Conservation (phyloP, 2,113 vertebrate species). For the Planiliza haematocheilus region DNA sequence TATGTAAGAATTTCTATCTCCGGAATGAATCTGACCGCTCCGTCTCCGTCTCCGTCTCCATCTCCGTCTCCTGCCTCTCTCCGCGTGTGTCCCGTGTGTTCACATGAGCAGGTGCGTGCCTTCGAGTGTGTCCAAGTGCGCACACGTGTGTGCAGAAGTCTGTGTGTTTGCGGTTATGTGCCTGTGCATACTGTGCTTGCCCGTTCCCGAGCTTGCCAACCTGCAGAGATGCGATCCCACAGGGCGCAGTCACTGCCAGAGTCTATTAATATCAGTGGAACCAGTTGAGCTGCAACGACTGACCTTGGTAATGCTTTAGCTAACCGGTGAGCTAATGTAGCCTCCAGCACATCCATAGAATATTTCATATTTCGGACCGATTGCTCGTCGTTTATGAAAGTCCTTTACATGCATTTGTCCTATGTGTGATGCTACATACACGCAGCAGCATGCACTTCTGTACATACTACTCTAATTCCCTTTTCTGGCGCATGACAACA, state of each 20-base stretch:
- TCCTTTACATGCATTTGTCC: too few relatives aligned
- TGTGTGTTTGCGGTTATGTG: constrained; percentile 1
- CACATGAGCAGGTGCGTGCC: neutral
- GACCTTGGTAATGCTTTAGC: constrained; percentile 61
- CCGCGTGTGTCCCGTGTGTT: too few relatives aligned
- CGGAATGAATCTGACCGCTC: too few relatives aligned
- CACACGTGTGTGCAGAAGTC: neutral
- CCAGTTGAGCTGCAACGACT: constrained; percentile 58
- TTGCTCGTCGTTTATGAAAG: too few relatives aligned
- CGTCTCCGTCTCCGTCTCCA: too few relatives aligned
- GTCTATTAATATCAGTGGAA: constrained; percentile 63
- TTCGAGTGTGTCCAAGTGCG: constrained; percentile 3
- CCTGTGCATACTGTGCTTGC: constrained; percentile 41
- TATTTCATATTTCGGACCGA: neutral
- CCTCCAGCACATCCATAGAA: neutral
- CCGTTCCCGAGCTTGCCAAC: constrained; percentile 60
- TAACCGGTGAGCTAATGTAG: constrained; percentile 31
- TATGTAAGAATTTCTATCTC: too few relatives aligned
- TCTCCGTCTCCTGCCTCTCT: neutral
- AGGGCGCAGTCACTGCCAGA: constrained; percentile 64
- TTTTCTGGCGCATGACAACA: too few relatives aligned
- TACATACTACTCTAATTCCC: too few relatives aligned
- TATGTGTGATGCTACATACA: too few relatives aligned
- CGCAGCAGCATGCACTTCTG: too few relatives aligned
- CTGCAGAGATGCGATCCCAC: constrained; percentile 68